Base-by-base conservation (phyloP, 2,888 invertebrate species). In the Synanthedon vespiformis region DNA sequence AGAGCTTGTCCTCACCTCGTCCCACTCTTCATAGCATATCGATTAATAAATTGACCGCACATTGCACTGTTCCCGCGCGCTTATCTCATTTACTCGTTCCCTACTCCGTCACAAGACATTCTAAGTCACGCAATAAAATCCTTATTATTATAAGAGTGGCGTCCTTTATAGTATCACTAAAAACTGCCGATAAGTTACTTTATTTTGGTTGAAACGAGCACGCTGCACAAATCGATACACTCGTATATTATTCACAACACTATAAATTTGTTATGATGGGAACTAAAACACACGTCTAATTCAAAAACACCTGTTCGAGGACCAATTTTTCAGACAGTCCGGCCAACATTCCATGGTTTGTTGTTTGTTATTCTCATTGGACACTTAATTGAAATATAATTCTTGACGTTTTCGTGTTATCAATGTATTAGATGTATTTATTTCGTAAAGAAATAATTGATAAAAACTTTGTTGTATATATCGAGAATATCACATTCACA, bases 291-390 rank as follows among this genome's bases (percentile, higher is more conserved):
- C 84, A 82, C 89, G 86, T 88, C 89, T 89, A 90, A 89, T 90
- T 91, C 89, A 89, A 90, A 90, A 92, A 92, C 93, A 93, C 93
- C 93, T 93, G 93, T 92, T 92, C 90, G 83, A 87, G 87, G 65
- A 63, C 81, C 82, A 83, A 89, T 89, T 91, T 92, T 92, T 92
- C 92, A 90, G 89, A 90, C 88, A 87, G 89, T 86, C 74, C 67
- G 72, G 78, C 88, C 89, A 89, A 89, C 88, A 59, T 66, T 62
- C 53, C 56, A 58, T 59, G 53, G 5, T 49, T 57, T 57, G 51
- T 54, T 64, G 59, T 63, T 68, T 61, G 57, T 55, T 64, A 61
- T 61, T 65, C 62, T 59, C 62, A 63, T 10, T 34, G 34, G 34
- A 61, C 62, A 63, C 61, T 56, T 48, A 50, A 34, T 34, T 8